phyloP scores from a whole-genome alignment of 1,140 invertebrate genomes.

The Anagrus nilaparvatae region DNA sequence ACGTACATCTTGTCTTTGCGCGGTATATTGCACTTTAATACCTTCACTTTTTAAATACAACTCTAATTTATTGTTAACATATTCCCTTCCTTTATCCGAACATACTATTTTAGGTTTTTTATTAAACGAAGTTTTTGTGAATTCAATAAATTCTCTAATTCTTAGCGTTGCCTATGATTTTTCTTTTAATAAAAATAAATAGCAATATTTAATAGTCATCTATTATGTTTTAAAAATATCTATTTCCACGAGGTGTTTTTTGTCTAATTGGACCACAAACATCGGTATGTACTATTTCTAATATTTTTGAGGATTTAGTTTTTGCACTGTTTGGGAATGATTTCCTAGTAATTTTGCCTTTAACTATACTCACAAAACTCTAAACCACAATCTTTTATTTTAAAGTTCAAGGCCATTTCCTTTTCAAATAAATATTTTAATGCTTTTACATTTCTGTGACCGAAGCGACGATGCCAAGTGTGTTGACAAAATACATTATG shows the following conservation, averaged over 20 bases:
- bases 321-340: conserved; percentile 13
- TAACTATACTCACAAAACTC: conserved; percentile 18
- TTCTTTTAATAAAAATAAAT: background rate
- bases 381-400: conserved; percentile 1
- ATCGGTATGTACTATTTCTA: conserved; percentile 9
- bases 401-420: background rate
- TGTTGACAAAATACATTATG: conserved; percentile 9
- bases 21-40: no score
- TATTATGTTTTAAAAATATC: conserved; percentile 12
- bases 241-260: conserved; percentile 16
- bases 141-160: no score
- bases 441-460: conserved; percentile 1
- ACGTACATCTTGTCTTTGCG: background rate
- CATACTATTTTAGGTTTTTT: no score
- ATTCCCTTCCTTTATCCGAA: no score
- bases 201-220: conserved; percentile 2
- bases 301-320: background rate
- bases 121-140: no score
- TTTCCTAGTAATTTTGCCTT: conserved; percentile 19
- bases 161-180: no score
- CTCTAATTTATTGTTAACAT: no score
- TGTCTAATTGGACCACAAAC: conserved; percentile 14
- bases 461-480: conserved; percentile 13
- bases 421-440: conserved; percentile 7
- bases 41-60: no score